Conservation (phyloP, 2,113 vertebrate genomes). For the Tenebrosternarchus preto region DNA sequence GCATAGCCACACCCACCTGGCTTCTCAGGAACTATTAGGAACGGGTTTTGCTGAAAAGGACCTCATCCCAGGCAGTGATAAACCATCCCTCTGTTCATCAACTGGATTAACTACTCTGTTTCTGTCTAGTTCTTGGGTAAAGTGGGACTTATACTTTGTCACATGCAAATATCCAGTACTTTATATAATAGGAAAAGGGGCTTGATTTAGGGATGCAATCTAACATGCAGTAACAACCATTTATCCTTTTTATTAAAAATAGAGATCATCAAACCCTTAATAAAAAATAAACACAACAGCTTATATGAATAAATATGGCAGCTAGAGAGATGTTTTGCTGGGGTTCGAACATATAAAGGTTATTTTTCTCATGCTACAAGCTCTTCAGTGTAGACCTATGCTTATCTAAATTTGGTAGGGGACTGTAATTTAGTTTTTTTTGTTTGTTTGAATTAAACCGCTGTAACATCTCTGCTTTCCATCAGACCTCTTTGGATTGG, state of each 20-base stretch:
- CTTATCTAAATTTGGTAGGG: not conserved
- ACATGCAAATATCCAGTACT: not conserved
- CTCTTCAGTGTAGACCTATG: not conserved
- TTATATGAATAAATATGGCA: constrained; percentile 31
- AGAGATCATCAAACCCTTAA: constrained; percentile 1
- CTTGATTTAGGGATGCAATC: constrained; percentile 2
- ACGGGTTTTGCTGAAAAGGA: not conserved
- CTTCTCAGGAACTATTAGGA: constrained; percentile 81
- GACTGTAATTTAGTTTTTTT: not conserved
- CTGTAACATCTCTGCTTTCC: not conserved
- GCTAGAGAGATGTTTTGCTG: constrained; percentile 35
- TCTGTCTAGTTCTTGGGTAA: not conserved
- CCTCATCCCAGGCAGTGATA: not conserved
- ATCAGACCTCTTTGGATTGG: constrained; percentile 15
- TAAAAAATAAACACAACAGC: not conserved
- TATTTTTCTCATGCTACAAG: constrained; percentile 1
- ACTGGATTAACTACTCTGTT: not conserved
- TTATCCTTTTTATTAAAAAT: not conserved
- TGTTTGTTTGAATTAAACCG: constrained; percentile 4
- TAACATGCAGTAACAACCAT: not conserved
- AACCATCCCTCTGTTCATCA: constrained; percentile 9
- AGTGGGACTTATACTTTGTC: not conserved
- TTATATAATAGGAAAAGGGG: not conserved
- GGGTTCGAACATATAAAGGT: not conserved
- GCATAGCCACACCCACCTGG: constrained; percentile 84